Conservation (phyloP, 92 coral and sea anemone species). For the Palythoa grandiflora region DNA sequence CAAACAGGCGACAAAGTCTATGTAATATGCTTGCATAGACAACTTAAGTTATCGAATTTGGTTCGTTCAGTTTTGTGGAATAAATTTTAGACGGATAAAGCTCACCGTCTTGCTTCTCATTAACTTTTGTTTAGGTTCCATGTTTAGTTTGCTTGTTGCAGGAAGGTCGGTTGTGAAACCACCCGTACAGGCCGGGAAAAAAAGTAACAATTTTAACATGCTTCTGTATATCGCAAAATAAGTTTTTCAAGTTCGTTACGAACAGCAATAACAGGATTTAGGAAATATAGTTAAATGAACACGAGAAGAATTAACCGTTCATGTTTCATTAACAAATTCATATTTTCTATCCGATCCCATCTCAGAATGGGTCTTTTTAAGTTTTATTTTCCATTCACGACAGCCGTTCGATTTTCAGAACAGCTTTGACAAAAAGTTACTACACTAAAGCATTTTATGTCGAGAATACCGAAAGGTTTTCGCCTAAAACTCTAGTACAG, state of each 20-base stretch:
- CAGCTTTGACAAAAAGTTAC: neutral
- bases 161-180: neutral
- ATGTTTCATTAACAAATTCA: neutral
- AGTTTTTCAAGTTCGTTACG: neutral
- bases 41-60: neutral
- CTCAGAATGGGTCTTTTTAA: neutral
- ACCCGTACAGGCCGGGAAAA: neutral
- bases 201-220: neutral
- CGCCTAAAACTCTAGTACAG: slow-evolving; percentile 18
- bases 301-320: neutral
- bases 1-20: neutral
- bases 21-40: neutral
- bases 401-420: slow-evolving; percentile 26
- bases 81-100: neutral
- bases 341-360: neutral
- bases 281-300: neutral
- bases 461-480: neutral
- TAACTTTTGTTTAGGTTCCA: neutral
- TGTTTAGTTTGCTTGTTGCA: neutral
- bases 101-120: neutral
- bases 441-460: neutral
- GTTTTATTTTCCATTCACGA: neutral
- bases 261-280: neutral
- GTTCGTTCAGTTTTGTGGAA: neutral
- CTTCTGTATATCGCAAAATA: neutral